A percentile compares a stretch with the other conserved stretches of the same genome.
Evolutionary conservation across 2,888 invertebrate species (phyloP).

Genomic region (Archips xylosteana): DNA sequence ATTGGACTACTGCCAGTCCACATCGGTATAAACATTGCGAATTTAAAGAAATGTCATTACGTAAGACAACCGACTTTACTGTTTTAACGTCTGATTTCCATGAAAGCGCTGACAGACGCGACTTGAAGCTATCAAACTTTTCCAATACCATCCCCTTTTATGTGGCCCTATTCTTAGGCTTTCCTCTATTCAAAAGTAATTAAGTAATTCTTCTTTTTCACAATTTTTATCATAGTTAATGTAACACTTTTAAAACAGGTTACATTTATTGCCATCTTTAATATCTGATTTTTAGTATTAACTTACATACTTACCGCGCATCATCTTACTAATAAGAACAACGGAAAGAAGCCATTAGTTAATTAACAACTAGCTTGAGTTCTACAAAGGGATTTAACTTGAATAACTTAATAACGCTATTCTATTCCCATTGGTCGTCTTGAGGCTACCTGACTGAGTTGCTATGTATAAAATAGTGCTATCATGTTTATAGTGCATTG

Average conservation of each 20-base stretch:
- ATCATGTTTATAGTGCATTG: background rate
- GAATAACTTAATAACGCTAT: constrained; percentile 11
- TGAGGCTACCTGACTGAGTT: background rate
- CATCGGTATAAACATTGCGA: constrained; percentile 79
- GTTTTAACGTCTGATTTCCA: constrained; percentile 28
- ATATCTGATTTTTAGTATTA: background rate
- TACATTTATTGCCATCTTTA: background rate
- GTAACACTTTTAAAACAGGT: background rate
- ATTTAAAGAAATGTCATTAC: constrained; percentile 80
- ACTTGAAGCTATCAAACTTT: constrained; percentile 3
- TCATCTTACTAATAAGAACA: background rate
- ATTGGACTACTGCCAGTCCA: constrained; percentile 77
- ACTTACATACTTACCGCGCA: no score
- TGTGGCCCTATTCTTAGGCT: background rate
- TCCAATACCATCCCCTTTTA: background rate
- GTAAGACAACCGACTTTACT: constrained; percentile 56
- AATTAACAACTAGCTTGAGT: background rate
- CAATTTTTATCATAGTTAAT: background rate
- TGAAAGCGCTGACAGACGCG: constrained; percentile 21
- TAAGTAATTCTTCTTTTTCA: background rate
- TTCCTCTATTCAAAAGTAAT: background rate
- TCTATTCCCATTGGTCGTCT: background rate
- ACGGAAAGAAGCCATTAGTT: background rate
- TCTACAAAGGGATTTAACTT: constrained; percentile 14
- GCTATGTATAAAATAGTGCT: background rate